Evolutionary conservation across 1,140 invertebrate species (phyloP).

Genomic region (Trinorchestia longiramus): DNA sequence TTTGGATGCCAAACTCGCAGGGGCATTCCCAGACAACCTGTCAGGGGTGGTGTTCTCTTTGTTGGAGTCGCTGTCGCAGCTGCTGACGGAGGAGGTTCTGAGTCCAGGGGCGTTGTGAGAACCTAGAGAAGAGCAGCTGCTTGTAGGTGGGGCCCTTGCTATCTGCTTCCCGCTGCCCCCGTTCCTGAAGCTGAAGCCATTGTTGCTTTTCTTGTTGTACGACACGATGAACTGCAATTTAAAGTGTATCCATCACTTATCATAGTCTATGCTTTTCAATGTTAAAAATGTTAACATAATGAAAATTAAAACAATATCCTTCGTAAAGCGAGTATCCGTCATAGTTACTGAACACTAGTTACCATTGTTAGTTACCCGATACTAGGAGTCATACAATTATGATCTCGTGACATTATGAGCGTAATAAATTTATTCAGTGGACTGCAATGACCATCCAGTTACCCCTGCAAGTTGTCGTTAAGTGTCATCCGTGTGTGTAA

Average conservation of each 20-base stretch:
- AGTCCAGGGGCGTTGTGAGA: not conserved
- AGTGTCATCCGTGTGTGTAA: too few species aligned
- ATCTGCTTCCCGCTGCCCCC: not conserved
- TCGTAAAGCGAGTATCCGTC: not conserved
- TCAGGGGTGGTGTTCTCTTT: slow-evolving; percentile 6
- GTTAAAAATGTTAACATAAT: too few species aligned
- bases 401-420: too few species aligned
- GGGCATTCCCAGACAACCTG: not conserved
- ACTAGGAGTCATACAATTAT: too few species aligned
- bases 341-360: too few species aligned
- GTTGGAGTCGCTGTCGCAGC: not conserved
- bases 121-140: not conserved
- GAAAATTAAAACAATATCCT: not conserved
- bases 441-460: too few species aligned
- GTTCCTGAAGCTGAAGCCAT: not conserved
- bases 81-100: not conserved
- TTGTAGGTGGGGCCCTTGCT: not conserved
- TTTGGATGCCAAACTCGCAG: not conserved
- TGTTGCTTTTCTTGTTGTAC: not conserved
- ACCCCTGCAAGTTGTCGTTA: too few species aligned
- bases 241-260: too few species aligned
- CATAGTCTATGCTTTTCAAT: too few species aligned
- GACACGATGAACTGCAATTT: not conserved
- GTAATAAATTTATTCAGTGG: too few species aligned
- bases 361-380: too few species aligned